Evolutionary conservation across 2,888 invertebrate genomes (phyloP).

Genomic region (Caenorhabditis drosophilae): DNA sequence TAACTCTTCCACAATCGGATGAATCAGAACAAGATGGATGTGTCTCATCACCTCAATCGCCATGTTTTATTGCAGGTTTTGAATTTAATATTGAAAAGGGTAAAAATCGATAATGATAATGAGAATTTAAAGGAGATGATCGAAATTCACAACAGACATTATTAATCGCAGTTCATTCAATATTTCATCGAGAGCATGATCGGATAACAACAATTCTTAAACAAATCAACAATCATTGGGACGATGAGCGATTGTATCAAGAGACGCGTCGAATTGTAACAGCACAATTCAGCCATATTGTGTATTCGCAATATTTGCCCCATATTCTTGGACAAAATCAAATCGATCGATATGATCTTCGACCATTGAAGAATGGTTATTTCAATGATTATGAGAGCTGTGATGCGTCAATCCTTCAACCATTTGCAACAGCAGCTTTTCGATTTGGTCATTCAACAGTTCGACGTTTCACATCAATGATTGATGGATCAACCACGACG

Average conservation of each 20-base stretch:
- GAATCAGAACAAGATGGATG: conserved; percentile 75
- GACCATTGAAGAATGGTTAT: conserved; percentile 75
- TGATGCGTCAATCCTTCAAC: conserved; percentile 86
- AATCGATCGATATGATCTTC: conserved; percentile 84
- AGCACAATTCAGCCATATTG: conserved; percentile 74
- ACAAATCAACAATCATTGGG: conserved; percentile 68
- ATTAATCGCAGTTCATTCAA: conserved; percentile 63
- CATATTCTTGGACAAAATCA: conserved; percentile 85
- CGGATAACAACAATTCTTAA: conserved; percentile 54
- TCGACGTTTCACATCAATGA: conserved; percentile 33
- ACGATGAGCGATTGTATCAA: conserved; percentile 70
- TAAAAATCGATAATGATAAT: neutral
- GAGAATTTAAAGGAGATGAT: conserved; percentile 59
- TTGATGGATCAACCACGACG: too few relatives aligned
- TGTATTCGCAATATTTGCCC: conserved; percentile 76
- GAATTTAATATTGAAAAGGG: neutral
- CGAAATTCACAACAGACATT: conserved; percentile 66
- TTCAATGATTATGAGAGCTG: conserved; percentile 74
- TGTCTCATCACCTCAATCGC: conserved; percentile 37
- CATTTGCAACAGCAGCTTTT: conserved; percentile 88
- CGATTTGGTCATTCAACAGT: conserved; percentile 77
- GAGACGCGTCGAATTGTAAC: conserved; percentile 70
- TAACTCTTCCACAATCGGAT: conserved; percentile 40
- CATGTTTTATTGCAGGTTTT: conserved; percentile 53
- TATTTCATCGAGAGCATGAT: conserved; percentile 68